Percentiles rank a stretch among this genome's conserved stretches.
Conservation (phyloP, 2,888 invertebrate genomes). For the Drosophila stalkeri region DNA sequence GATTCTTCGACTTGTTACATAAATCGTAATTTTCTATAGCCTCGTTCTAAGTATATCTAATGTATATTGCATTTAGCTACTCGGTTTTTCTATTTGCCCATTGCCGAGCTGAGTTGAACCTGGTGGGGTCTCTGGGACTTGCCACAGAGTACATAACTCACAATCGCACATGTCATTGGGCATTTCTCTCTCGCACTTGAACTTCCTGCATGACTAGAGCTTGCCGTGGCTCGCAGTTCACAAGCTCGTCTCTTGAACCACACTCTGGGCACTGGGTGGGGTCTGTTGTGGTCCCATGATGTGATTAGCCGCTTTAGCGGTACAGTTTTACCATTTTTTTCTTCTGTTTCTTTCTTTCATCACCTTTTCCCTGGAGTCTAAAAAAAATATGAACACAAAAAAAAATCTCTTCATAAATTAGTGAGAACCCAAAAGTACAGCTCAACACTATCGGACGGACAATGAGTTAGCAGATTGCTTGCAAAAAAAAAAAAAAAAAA, state of each 20-base stretch:
- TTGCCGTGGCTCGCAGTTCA: conserved; percentile 38
- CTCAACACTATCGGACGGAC: conserved; percentile 4
- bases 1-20: conserved; percentile 79
- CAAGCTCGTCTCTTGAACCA: conserved; percentile 46
- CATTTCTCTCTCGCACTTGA: conserved; percentile 65
- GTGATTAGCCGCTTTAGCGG: conserved; percentile 77
- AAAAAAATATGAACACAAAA: background rate
- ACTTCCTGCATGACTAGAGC: conserved; percentile 76
- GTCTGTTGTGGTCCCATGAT: conserved; percentile 49
- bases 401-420: conserved; percentile 25
- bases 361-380: background rate
- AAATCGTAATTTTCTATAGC: conserved; percentile 79
- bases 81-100: conserved; percentile 50
- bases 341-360: background rate
- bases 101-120: background rate
- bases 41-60: conserved; percentile 75
- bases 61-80: conserved; percentile 77
- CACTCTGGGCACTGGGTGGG: conserved; percentile 31
- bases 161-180: conserved; percentile 59
- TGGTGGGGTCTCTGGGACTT: conserved; percentile 6
- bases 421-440: conserved; percentile 49
- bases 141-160: conserved; percentile 36
- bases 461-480: conserved; percentile 34
- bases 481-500: no score
- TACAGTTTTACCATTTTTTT: conserved; percentile 46